Evolutionary conservation across 1,140 invertebrate genomes (phyloP).

Genomic region (Microvelia longipes): DNA sequence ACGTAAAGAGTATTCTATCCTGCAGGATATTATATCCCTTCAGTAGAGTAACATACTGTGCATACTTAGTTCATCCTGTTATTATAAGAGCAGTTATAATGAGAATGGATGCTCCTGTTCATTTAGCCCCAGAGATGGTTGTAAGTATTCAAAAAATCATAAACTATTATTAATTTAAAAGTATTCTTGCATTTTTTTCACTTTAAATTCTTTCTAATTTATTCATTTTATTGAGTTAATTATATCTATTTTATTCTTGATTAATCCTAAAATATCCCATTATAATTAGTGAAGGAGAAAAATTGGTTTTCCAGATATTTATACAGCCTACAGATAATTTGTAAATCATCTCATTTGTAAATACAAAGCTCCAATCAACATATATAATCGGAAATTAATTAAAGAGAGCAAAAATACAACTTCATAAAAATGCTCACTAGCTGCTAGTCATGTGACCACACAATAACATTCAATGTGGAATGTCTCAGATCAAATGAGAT

Average conservation of each 20-base stretch:
- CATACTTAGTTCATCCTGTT: constrained; percentile 65
- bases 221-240: not conserved
- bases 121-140: constrained; percentile 56
- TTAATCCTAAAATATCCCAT: constrained; percentile 4
- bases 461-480: no score
- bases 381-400: no score
- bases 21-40: constrained; percentile 62
- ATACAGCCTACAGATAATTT: no score
- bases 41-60: constrained; percentile 67
- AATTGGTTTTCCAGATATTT: not conserved
- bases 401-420: no score
- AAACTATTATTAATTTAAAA: no score
- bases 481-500: no score
- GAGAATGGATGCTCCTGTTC: constrained; percentile 58
- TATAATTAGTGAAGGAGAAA: constrained; percentile 3
- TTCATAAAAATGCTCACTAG: no score
- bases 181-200: not conserved
- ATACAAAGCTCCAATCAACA: no score
- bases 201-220: not conserved
- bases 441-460: no score
- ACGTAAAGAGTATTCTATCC: constrained; percentile 46
- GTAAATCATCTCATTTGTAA: no score
- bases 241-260: constrained; percentile 5
- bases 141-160: constrained; percentile 40
- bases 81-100: constrained; percentile 58